Evolutionary conservation across 2,888 invertebrate genomes (phyloP), one percentile per base, ranked within the genome.

Genomic region (Ommatoiulus sabulosus): DNA sequence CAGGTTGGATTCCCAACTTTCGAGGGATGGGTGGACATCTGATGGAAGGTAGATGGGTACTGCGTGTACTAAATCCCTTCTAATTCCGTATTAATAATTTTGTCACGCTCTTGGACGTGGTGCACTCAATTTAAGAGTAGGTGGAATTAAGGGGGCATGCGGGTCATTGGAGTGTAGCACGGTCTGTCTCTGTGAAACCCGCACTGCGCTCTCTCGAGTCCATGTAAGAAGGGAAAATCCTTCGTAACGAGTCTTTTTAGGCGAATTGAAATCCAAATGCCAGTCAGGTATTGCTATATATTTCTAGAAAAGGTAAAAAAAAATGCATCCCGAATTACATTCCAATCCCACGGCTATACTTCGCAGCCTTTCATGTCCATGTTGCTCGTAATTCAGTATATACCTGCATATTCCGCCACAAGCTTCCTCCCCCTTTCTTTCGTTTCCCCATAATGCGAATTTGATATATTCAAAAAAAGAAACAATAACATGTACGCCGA

Each of bases 111-210:
- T 63, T 20, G 63, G 63, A 63, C 63, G 20, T 20, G 63, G 63
- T 63, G 63, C 63, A 63, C 63, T 63, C 63, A n/a, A 63, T 63
- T 63, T 63, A 63, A 20, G 63, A 63, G 63, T 63, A 63, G 63
- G 63, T 20, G 63, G 63, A 63, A 63, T 63, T 63, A 63, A 63
- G 63, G n/a, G 63, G 63, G 63, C 63, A 63, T 63, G 63, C n/a
- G 63, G 63, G 63, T 63, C 63, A 63, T 63, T 63, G 63, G 63
- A 63, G 63, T 63, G 63, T 63, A 63, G 63, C 63, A 63, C n/a
- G 5, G 63, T 63, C 20, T 63, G 63, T 63, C 63, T 63, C 63
- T 63, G 15, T 52, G 52, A 52, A 48, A 52, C 52, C 52, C 12
- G 15, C 52, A 52, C 15, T 10, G 52, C 17, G 12, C 52, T 52